Evolutionary conservation across 1,140 invertebrate species (phyloP), one percentile per base, ranked within the genome.

Genomic region (Pseudomyrmex dendroicus): DNA sequence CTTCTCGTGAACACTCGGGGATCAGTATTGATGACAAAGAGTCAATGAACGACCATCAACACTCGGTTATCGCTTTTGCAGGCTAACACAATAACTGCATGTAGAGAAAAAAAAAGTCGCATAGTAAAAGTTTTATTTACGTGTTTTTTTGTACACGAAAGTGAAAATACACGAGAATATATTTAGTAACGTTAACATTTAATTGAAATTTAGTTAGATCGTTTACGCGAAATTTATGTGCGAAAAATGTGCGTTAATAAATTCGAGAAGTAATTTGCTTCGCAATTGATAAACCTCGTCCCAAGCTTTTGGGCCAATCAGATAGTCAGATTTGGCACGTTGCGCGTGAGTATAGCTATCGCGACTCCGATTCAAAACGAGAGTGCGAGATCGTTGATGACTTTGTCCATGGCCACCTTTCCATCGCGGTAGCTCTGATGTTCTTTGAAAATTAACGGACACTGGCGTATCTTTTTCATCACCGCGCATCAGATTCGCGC

Each of bases 31-130:
- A 96, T 73, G 95, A 93, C 2, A 97, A 91, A 86, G 95, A 95
- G 85, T 97, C 96, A 10, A 95, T 94, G 87, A 97, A 96, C 82
- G 96, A 96, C 97, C 97, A 97, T 94, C 61, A 97, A 93, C 9
- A 97, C 96, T 10, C 95, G 94, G 92, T 97, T 96, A 17, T 95
- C 92, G 1, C 95, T 93, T 85, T 95, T 93, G 1, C 94, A 94
- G 5, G 95, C 94, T 86, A 94, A 93, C 82, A 95, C 82, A 95
- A 91, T 35, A 96, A 94, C 84, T 95, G 89, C 12, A 15, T 13
- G 35, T 10, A 1, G 5, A 59, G 35, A 35, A 35, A 25, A 25
- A 25, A 25, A 25, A 35, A 35, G 0, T 35, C 5, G 35, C 35
- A 7, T 7, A 35, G 35, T 35, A 35, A 35, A 35, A 35, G 5